Base-by-base conservation (phyloP, 2,888 invertebrate genomes). In the Pandemis cinnamomeana region DNA sequence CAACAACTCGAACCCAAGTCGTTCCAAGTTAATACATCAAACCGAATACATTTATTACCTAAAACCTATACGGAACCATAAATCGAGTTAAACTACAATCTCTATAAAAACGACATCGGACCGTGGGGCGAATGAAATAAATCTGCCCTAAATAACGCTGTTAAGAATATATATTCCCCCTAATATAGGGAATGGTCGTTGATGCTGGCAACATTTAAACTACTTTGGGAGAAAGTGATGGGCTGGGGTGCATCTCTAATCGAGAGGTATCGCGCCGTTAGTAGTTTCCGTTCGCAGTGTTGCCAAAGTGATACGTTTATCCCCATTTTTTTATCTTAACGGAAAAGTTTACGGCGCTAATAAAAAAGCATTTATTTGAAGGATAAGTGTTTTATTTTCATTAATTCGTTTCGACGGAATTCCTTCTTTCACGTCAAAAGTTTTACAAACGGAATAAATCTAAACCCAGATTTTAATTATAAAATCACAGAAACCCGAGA, bases 91-190 rank as follows among this genome's bases (percentile, higher is more conserved):
- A 81, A 82, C 75, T 77, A 80, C 80, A 79, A 80, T 80, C 76
- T 78, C 77, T 79, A 81, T 80, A 79, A 80, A 79, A 84, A 81
- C 80, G 81, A 77, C 81, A 79, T 79, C 81, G 80, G 79, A 79
- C 80, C 79, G 79, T 78, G 78, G 79, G 67, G 83, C 83, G 82
- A 86, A 83, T 85, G 83, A 86, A 87, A 89, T 90, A 88, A 89
- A 91, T 89, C 88, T 83, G 79, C 80, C 82, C 83, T 88, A 89
- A 89, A 90, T 90, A 90, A 89, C 85, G 81, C 85, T 85, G 88
- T 90, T 91, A 90, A 85, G 87, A 84, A 87, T 88, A 87, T 87
- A 87, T 89, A 85, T 84, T 85, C 83, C 82, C 80, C 77, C 76
- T 77, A 78, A 77, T 77, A 74, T 74, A 74, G 84, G 82, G 81